phyloP scores from a whole-genome alignment of 2,888 invertebrate genomes.

The Epiblema foenella region DNA sequence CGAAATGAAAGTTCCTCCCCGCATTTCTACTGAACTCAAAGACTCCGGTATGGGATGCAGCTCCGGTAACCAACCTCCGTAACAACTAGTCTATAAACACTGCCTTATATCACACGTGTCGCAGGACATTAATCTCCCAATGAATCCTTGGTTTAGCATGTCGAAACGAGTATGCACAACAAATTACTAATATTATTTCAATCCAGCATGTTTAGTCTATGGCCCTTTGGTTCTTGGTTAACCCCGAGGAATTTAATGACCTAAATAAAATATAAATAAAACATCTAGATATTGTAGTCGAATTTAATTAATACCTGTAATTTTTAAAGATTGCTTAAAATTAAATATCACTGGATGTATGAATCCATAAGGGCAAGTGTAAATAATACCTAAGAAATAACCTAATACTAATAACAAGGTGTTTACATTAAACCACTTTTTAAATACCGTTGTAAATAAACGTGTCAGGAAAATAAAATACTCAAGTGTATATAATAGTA shows the following conservation, averaged over 20 bases:
- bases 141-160: too few species aligned
- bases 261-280: constrained; percentile 30
- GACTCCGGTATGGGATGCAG: too few species aligned
- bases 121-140: too few species aligned
- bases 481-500: constrained; percentile 8
- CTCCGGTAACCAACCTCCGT: too few species aligned
- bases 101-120: too few species aligned
- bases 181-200: background rate
- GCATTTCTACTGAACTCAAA: too few species aligned
- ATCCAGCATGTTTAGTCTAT: background rate
- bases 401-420: constrained; percentile 32
- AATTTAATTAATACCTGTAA: constrained; percentile 57
- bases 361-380: constrained; percentile 64
- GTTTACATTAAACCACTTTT: constrained; percentile 11
- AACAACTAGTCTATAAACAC: too few species aligned
- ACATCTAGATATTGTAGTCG: constrained; percentile 45
- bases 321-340: constrained; percentile 58
- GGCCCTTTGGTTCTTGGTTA: background rate
- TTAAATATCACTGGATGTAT: constrained; percentile 68
- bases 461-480: constrained; percentile 14
- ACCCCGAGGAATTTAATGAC: background rate
- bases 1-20: too few species aligned
- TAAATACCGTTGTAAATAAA: constrained; percentile 16
- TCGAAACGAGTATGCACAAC: too few species aligned
- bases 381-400: constrained; percentile 51